A percentile compares a stretch with the other conserved stretches of the same genome.
Conservation (phyloP, 2,888 invertebrate species). For the Sarcophaga caerulescens region DNA sequence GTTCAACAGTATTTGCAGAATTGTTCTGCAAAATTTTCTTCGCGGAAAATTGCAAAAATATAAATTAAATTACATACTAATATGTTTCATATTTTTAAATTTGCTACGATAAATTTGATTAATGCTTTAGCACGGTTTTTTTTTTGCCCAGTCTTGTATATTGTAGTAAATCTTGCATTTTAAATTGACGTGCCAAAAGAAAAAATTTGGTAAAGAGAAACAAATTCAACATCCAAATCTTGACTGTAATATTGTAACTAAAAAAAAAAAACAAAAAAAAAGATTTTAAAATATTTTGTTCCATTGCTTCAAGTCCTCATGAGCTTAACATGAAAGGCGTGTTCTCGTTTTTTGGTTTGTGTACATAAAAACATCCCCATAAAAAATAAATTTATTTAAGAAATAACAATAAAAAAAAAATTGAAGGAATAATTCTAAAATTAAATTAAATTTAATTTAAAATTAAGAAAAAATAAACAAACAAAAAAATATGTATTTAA, state of each 20-base stretch:
- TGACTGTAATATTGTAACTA: not conserved
- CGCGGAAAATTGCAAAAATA: too few relatives aligned
- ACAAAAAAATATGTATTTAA: constrained; percentile 20
- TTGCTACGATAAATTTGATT: too few relatives aligned
- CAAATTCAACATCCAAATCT: not conserved
- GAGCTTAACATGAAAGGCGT: constrained; percentile 64
- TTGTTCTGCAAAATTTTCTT: too few relatives aligned
- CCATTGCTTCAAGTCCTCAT: constrained; percentile 11
- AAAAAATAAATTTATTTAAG: constrained; percentile 44
- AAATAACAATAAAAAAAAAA: constrained; percentile 38
- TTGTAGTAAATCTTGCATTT: constrained; percentile 40
- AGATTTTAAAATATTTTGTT: constrained; percentile 14
- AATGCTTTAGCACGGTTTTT: too few relatives aligned
- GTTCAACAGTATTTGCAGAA: too few relatives aligned
- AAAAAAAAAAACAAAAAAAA: not conserved
- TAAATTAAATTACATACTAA: too few relatives aligned
- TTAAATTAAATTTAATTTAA: constrained; percentile 67
- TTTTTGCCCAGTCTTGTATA: too few relatives aligned
- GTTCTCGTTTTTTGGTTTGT: constrained; percentile 38
- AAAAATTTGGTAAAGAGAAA: not conserved
- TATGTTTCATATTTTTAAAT: too few relatives aligned
- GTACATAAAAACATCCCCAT: constrained; percentile 52
- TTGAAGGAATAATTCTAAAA: constrained; percentile 64
- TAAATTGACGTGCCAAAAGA: not conserved
- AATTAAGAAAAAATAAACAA: constrained; percentile 56